phyloP scores from a whole-genome alignment of 1,140 invertebrate genomes.

The Plodia interpunctella region DNA sequence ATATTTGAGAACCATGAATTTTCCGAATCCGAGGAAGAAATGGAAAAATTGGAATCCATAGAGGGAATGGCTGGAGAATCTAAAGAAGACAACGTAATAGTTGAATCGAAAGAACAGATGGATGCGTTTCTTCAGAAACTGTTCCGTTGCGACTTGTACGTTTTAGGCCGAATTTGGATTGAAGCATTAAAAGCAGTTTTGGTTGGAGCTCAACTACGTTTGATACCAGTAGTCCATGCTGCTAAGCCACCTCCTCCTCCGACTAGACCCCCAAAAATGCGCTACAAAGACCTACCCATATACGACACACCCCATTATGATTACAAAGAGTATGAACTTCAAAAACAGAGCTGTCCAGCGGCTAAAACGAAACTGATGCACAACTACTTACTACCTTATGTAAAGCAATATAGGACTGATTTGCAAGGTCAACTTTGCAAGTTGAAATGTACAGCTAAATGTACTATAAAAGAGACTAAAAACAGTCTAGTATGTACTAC shows the following conservation, averaged over 20 bases:
- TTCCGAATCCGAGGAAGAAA: neutral
- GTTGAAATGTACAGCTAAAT: constrained; percentile 19
- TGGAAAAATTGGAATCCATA: neutral
- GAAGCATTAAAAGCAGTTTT: constrained; percentile 32
- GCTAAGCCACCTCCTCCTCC: constrained; percentile 27
- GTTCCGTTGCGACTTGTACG: constrained; percentile 38
- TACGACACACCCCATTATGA: constrained; percentile 49
- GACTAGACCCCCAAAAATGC: constrained; percentile 47
- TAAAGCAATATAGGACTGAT: constrained; percentile 26
- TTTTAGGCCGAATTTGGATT: constrained; percentile 50
- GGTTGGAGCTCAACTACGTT: constrained; percentile 31
- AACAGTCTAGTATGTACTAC: constrained; percentile 20
- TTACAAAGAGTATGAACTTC: constrained; percentile 43
- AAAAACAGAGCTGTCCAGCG: constrained; percentile 38
- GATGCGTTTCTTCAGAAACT: constrained; percentile 16
- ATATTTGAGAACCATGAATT: neutral
- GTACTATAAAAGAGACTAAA: constrained; percentile 8
- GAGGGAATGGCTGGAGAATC: neutral
- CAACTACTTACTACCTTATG: constrained; percentile 34
- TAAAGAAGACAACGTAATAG: constrained; percentile 10
- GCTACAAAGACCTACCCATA: constrained; percentile 53
- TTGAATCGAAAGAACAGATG: constrained; percentile 28
- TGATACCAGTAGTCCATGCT: constrained; percentile 43
- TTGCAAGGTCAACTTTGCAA: constrained; percentile 15
- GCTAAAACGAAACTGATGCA: constrained; percentile 39